Conservation (phyloP, 2,113 vertebrate genomes). For the Pelecanus crispus region DNA sequence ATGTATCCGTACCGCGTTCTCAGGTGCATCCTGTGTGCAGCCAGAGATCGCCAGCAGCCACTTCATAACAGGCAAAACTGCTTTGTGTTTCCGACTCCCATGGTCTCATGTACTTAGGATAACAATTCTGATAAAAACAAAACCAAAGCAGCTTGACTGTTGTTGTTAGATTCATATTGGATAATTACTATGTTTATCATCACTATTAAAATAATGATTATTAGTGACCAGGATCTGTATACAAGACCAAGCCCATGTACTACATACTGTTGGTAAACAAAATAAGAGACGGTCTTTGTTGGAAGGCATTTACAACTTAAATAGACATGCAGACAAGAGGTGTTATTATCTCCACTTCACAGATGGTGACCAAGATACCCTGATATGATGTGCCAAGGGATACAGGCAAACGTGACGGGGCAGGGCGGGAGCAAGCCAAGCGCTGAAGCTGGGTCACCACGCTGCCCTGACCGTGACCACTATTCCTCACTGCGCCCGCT, state of each 20-base stretch:
- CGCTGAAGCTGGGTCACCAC: neutral
- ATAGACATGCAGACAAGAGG: neutral
- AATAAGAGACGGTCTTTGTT: neutral
- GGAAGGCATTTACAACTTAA: neutral
- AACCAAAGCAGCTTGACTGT: neutral
- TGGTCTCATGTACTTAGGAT: neutral
- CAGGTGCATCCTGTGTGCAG: neutral
- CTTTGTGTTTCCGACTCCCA: neutral
- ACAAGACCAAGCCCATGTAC: neutral
- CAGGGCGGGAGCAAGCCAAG: neutral
- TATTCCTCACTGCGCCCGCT: accelerated
- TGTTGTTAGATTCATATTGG: neutral
- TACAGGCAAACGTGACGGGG: neutral
- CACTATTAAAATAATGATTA: neutral
- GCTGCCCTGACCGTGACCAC: neutral
- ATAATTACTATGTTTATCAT: neutral
- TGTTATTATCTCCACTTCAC: slow-evolving; percentile 11
- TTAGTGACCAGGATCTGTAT: neutral
- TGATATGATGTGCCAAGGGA: neutral
- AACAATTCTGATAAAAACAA: neutral
- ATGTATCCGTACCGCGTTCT: accelerated
- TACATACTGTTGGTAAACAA: neutral
- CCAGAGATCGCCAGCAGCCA: neutral
- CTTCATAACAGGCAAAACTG: neutral
- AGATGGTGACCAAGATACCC: slow-evolving; percentile 1